These are phyloP conservation scores for Dynastes maya DNA, from an alignment of 2,888 invertebrate genomes.

Conservation along the genomic window DNA sequence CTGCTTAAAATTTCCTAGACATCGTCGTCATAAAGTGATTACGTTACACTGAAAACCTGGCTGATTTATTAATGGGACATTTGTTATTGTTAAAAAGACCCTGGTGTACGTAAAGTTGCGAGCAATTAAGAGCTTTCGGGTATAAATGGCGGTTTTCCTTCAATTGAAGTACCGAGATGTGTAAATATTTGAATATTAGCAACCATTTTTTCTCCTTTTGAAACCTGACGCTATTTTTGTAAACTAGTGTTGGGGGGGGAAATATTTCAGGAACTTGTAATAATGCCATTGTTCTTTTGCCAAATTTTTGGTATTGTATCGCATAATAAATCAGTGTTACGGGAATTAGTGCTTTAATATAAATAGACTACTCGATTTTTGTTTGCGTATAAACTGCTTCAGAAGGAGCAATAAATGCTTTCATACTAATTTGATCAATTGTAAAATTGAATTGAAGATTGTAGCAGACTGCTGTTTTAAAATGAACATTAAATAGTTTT, in stretches of 20 bases:
- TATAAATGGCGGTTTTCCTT: background rate
- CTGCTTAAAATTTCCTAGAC: slow-evolving; percentile 2
- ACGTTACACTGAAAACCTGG: background rate
- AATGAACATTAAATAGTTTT: no score
- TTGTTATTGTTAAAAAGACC: background rate
- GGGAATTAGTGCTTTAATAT: no score
- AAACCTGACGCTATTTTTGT: background rate
- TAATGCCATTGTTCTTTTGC: slow-evolving; percentile 22
- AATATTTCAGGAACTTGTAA: slow-evolving; percentile 27
- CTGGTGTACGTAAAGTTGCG: background rate
- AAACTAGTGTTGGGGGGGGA: background rate
- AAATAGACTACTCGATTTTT: no score
- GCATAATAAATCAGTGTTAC: background rate
- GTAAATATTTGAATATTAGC: slow-evolving; percentile 1
- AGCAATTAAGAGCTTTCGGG: background rate
- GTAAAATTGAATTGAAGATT: no score
- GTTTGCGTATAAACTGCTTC: no score
- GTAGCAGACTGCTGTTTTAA: no score
- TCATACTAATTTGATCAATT: no score
- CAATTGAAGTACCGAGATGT: background rate
- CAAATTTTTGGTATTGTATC: background rate
- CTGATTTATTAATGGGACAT: slow-evolving; percentile 12
- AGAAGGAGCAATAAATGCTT: no score
- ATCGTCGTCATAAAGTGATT: background rate
- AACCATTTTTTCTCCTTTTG: background rate